Base-by-base conservation (phyloP, 2,888 invertebrate genomes). In the Geophilus truncorum region DNA sequence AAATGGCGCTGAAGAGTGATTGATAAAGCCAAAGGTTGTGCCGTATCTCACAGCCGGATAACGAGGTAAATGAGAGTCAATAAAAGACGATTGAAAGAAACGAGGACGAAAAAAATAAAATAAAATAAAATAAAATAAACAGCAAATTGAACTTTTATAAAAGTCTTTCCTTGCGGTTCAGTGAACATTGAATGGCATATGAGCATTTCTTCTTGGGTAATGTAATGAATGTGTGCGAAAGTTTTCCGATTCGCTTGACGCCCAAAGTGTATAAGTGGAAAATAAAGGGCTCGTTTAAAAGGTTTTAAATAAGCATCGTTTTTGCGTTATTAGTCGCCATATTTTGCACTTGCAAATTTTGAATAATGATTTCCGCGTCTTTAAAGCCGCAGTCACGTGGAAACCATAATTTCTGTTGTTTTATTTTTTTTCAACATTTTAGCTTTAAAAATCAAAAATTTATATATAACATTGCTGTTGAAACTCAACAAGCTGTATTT, bases 331-430 rank as follows among this genome's bases (percentile, higher is more conserved):
- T 45, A 45, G 45, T 45, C 45, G 15, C n/a, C 18, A 15, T 15
- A 45, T 45, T 45, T 45, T 45, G n/a, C 45, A 32, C 32, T 70
- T 28, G 70, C 70, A 70, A 25, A 70, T 70, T 51, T 70, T 70
- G 70, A 70, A 10, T 70, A 70, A 70, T 70, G 70, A 70, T 70
- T 51, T 51, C 51, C n/a, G n/a, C n/a, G n/a, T n/a, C n/a, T n/a
- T n/a, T n/a, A n/a, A n/a, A n/a, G n/a, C n/a, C n/a, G n/a, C n/a
- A n/a, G n/a, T n/a, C n/a, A n/a, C n/a, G n/a, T n/a, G n/a, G n/a
- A n/a, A n/a, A n/a, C n/a, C n/a, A n/a, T n/a, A n/a, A n/a, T n/a
- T n/a, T n/a, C 36, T 9, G 7, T 9, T 36, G 36, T 36, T 36
- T 36, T 36, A 12, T 6, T n/a, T n/a, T n/a, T n/a, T n/a, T n/a